phyloP scores from a whole-genome alignment of 64 coral and sea anemone genomes.

The Dendrophyllia cribrosa region DNA sequence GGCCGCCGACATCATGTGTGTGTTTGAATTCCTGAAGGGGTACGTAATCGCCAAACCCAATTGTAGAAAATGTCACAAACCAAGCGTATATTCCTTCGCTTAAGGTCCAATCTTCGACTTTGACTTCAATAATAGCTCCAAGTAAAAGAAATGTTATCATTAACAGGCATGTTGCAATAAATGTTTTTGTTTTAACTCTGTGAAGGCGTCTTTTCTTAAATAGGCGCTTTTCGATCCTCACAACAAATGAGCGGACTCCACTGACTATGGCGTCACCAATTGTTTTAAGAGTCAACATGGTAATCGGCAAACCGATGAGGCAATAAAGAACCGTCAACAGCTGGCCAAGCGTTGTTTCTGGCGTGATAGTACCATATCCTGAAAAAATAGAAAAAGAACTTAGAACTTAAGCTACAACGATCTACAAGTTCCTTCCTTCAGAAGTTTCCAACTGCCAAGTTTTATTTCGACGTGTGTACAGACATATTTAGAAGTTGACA shows the following conservation, averaged over 20 bases:
- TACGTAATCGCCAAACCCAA: slow-evolving; percentile 61
- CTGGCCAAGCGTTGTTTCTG: slow-evolving; percentile 21
- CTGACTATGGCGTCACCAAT: slow-evolving; percentile 9
- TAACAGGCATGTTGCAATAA: background rate
- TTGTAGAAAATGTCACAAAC: slow-evolving; percentile 44
- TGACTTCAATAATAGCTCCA: slow-evolving; percentile 6
- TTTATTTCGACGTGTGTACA: too few species aligned
- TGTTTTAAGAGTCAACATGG: slow-evolving; percentile 43
- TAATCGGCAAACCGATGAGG: slow-evolving; percentile 27
- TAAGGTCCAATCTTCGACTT: slow-evolving; percentile 37
- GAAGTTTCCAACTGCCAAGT: too few species aligned
- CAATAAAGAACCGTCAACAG: slow-evolving; percentile 24
- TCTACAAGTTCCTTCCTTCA: too few species aligned
- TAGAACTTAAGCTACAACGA: background rate
- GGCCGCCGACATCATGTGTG: too few species aligned
- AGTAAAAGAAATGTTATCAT: slow-evolving; percentile 7
- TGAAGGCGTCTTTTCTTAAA: background rate
- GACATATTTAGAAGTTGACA: too few species aligned
- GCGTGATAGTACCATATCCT: slow-evolving; percentile 62
- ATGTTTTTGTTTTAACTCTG: slow-evolving; percentile 14
- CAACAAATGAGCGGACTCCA: background rate
- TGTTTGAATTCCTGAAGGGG: background rate
- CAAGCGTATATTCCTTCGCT: slow-evolving; percentile 17
- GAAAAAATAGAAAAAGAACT: background rate
- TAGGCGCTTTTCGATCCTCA: background rate